phyloP scores from a whole-genome alignment of 1,140 invertebrate genomes.

The Drosophila repleta region DNA sequence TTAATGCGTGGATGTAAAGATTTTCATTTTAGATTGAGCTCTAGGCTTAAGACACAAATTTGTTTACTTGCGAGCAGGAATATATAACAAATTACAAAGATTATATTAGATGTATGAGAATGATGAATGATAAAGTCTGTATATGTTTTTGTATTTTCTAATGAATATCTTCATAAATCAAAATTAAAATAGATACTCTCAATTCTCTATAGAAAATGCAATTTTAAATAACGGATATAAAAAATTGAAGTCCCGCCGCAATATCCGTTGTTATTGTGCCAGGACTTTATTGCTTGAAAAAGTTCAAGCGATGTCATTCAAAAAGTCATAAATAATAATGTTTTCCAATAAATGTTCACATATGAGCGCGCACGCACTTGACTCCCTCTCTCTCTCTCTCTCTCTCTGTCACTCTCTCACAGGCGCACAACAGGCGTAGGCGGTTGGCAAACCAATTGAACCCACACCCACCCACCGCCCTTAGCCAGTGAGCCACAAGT shows the following conservation, averaged over 20 bases:
- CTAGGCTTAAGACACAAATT: slow-evolving; percentile 41
- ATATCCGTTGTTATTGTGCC: slow-evolving; percentile 61
- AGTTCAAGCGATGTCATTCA: slow-evolving; percentile 80
- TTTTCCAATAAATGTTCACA: slow-evolving; percentile 84
- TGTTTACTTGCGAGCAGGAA: slow-evolving; percentile 4
- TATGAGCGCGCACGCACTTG: slow-evolving; percentile 73
- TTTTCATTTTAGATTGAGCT: slow-evolving; percentile 71
- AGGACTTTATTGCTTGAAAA: slow-evolving; percentile 78
- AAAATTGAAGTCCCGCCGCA: slow-evolving; percentile 12
- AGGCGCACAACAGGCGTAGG: slow-evolving; percentile 14
- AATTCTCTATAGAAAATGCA: slow-evolving; percentile 39
- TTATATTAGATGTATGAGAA: too few relatives aligned
- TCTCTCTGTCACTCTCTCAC: slow-evolving; percentile 10
- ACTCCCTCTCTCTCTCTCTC: slow-evolving; percentile 16
- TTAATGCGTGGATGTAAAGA: slow-evolving; percentile 50
- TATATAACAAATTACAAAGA: too few relatives aligned
- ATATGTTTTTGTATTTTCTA: slow-evolving; percentile 18
- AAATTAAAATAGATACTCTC: slow-evolving; percentile 35
- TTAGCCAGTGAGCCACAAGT: slow-evolving; percentile 40
- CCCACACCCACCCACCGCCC: slow-evolving; percentile 37
- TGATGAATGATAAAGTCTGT: too few relatives aligned
- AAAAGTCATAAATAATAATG: slow-evolving; percentile 84
- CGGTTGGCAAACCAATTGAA: slow-evolving; percentile 33
- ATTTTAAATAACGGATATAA: slow-evolving; percentile 35
- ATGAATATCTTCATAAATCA: slow-evolving; percentile 73